phyloP scores from a whole-genome alignment of 2,797 vertebrate genomes.

The Myotis vivesi region DNA sequence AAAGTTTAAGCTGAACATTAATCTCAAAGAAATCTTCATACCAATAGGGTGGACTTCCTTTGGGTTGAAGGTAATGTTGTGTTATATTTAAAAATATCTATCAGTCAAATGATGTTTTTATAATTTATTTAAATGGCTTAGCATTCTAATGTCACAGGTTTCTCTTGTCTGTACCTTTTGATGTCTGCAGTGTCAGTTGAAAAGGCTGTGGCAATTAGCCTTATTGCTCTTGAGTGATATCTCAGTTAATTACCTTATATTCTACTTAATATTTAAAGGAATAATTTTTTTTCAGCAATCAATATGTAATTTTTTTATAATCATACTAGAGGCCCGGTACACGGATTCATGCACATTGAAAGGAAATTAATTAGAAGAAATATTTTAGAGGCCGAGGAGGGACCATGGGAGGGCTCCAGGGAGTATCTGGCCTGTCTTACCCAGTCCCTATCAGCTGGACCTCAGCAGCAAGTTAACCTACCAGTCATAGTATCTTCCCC shows the following conservation, averaged over 20 bases:
- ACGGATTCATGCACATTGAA: too few species aligned
- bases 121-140: neutral
- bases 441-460: too few species aligned
- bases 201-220: conserved; percentile 6
- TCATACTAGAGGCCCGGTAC: too few species aligned
- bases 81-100: neutral
- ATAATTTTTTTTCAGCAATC: neutral
- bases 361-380: too few species aligned
- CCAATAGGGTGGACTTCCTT: neutral
- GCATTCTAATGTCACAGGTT: neutral
- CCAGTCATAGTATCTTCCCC: too few species aligned
- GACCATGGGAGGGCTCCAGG: too few species aligned
- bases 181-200: neutral
- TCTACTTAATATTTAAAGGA: neutral
- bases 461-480: too few species aligned
- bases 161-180: neutral
- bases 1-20: neutral
- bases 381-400: too few species aligned
- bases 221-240: conserved; percentile 8
- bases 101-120: neutral
- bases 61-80: neutral
- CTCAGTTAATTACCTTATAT: neutral
- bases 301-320: neutral
- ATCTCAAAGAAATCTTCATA: neutral
- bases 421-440: too few species aligned